Percentiles rank a stretch among this genome's conserved stretches.
Evolutionary conservation across 2,888 invertebrate species (phyloP).

Genomic region (Andrena dorsata): DNA sequence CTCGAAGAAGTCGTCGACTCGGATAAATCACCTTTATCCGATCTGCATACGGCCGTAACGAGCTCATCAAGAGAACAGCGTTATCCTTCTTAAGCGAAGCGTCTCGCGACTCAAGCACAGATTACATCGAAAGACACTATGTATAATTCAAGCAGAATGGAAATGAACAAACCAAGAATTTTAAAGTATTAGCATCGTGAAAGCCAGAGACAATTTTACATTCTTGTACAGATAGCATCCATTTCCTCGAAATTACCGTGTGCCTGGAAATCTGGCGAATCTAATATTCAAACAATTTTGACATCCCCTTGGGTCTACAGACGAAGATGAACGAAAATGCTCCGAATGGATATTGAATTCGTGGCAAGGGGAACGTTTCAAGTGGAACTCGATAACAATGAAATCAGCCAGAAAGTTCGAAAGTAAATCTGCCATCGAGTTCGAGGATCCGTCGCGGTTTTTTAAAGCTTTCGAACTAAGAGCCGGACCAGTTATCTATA

Average conservation of each 20-base stretch:
- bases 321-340: background rate
- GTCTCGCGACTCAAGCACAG: slow-evolving; percentile 11
- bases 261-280: background rate
- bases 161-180: background rate
- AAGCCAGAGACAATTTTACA: background rate
- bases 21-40: slow-evolving; percentile 22
- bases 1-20: background rate
- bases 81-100: slow-evolving; percentile 24
- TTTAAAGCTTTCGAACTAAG: background rate
- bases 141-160: background rate
- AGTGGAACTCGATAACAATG: slow-evolving; percentile 19
- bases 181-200: background rate
- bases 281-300: background rate
- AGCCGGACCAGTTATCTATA: background rate
- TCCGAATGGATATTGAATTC: slow-evolving; percentile 4
- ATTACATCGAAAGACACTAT: slow-evolving; percentile 16
- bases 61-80: slow-evolving; percentile 21
- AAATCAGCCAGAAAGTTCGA: slow-evolving; percentile 5
- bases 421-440: slow-evolving; percentile 34
- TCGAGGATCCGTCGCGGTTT: background rate
- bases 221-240: background rate
- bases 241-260: background rate
- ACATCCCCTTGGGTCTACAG: background rate
- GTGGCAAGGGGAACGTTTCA: background rate
- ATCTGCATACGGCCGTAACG: slow-evolving; percentile 20